Base-by-base conservation (phyloP, 2,888 invertebrate species). In the Apantesis nais region DNA sequence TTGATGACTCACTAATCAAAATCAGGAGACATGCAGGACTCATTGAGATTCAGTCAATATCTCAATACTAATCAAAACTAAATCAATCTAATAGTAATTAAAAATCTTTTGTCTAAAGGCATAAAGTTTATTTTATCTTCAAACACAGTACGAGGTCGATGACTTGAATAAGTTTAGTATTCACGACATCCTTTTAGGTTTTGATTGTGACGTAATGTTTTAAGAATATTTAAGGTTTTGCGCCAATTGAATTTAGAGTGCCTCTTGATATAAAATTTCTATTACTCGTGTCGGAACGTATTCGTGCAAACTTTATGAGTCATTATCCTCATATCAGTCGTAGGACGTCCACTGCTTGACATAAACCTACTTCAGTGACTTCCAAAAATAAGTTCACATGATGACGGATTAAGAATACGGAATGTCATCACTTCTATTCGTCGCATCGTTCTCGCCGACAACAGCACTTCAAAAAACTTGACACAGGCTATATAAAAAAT, bases 131-230 rank as follows among this genome's bases (percentile, higher is more conserved):
- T 65, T 52, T 61, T 69, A 65, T 62, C 11, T 37, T 63, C 16
- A 12, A 37, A n/a, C 25, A 11, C 25, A 65, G 4, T 7, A 22
- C 66, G 66, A 71, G 80, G 79, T 79, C 79, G 67, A 75, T 77
- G 78, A 74, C 87, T 66, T 76, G 61, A 71, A 77, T 74, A 70
- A 75, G 78, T 82, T 85, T 80, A 73, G 78, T 70, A 88, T 87
- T 84, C 86, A 72, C 66, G 68, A 71, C 78, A 78, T 78, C 81
- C 81, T 77, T 81, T 74, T 79, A 83, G 81, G 83, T 83, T 82
- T 81, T 75, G 73, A 78, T 68, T 79, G 81, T 81, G 77, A 74
- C 29, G 41, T 69, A 58, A 52, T 70, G 34, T 78, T 75, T 58
- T 7, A 14, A 14, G 29, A 16, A 16, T 29, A 29, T 58, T 29